These are phyloP conservation scores for Muscicapa striata DNA, from an alignment of 2,797 vertebrate species.

Conservation along the genomic window DNA sequence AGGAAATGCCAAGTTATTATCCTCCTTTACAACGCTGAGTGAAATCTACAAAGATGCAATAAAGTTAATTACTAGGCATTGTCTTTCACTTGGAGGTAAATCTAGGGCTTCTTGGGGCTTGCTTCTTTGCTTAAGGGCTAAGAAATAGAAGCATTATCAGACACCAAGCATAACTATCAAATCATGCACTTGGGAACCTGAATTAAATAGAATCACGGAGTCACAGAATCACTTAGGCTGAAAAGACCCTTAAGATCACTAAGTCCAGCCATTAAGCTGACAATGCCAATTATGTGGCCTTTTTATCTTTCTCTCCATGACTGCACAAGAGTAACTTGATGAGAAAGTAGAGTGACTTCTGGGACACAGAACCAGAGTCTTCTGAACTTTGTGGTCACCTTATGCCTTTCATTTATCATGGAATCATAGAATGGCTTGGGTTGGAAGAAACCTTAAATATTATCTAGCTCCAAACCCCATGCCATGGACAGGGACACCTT, in stretches of 20 bases:
- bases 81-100: constrained; percentile 15
- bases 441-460: neutral
- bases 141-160: neutral
- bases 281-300: neutral
- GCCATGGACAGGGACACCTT: neutral
- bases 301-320: neutral
- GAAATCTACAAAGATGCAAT: constrained; percentile 8
- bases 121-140: neutral
- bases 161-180: neutral
- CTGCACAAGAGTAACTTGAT: neutral
- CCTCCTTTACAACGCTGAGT: neutral
- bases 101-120: neutral
- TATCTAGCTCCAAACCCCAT: neutral
- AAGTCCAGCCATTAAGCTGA: neutral
- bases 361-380: neutral
- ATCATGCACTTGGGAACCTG: neutral
- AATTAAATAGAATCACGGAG: neutral
- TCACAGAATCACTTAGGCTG: neutral
- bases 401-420: neutral
- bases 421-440: neutral
- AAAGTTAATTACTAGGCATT: constrained; percentile 32
- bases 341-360: neutral
- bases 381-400: neutral
- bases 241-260: neutral
- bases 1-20: constrained; percentile 5